Conservation (phyloP, 2,888 invertebrate genomes). For the Phortica okadai region DNA sequence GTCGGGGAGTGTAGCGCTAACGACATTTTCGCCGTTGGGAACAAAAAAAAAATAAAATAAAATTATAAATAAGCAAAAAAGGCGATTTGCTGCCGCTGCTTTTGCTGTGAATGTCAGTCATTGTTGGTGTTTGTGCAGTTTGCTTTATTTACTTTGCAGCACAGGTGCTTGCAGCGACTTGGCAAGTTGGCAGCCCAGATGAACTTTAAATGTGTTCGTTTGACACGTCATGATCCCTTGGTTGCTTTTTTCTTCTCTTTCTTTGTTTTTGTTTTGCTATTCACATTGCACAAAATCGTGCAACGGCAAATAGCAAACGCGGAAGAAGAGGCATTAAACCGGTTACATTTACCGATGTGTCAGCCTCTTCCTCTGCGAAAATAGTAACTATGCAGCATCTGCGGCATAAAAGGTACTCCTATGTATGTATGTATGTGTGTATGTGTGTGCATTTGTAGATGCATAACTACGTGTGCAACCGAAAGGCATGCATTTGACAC, state of each 20-base stretch:
- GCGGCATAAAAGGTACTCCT: background rate
- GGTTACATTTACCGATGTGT: background rate
- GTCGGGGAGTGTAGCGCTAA: constrained; percentile 26
- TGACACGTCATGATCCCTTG: constrained; percentile 27
- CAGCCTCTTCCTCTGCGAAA: background rate
- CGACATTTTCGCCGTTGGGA: background rate
- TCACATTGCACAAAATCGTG: background rate
- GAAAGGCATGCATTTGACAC: constrained; percentile 56
- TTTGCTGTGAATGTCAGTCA: background rate
- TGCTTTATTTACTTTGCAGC: background rate
- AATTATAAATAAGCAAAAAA: background rate
- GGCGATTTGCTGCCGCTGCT: background rate
- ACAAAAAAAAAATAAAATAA: background rate
- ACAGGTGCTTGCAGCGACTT: background rate
- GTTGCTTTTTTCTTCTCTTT: background rate
- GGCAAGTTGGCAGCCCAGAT: constrained; percentile 9
- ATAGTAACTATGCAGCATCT: background rate
- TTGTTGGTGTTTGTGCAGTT: background rate
- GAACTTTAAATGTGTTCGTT: constrained; percentile 20
- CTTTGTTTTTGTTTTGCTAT: background rate
- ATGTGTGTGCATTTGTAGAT: background rate
- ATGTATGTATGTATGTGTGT: background rate
- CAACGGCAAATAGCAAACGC: background rate
- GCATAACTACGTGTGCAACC: background rate
- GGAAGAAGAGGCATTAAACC: background rate